Evolutionary conservation across 2,888 invertebrate species (phyloP), one percentile per base, ranked within the genome.

Genomic region (Drosophila mimica): DNA sequence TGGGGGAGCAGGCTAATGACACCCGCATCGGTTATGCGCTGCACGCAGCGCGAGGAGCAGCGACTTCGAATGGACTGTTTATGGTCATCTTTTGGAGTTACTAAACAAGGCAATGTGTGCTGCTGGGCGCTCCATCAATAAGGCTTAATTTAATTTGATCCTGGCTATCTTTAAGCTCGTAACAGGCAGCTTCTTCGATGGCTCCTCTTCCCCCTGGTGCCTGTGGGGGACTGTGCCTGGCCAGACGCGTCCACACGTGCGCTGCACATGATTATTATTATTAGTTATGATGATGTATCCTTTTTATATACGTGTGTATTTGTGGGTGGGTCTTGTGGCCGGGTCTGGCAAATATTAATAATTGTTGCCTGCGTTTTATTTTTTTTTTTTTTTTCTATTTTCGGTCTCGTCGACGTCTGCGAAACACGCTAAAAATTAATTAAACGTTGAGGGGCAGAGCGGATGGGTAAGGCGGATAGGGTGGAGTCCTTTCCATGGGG

Each of bases 351-450:
- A 86, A 86, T 90, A 86, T 86, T 86, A 86, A 86, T 90, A 86
- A 86, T 81, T 90, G 90, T 86, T 90, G 86, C 73, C 83, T 51
- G 40, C 38, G 2, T 61, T 38, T 52, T 68, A 61, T 76, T 79
- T 80, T 76, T 78, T 61, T 38, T 52, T 68, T 63, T 76, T 79
- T 80, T 76, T 78, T 76, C 68, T 79, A 77, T 79, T 81, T 78
- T 66, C 69, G 60, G 65, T 62, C 65, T 59, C 25, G 73, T 60
- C 75, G 79, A 76, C 76, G 81, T 77, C 77, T 76, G 83, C 71
- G 82, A 70, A 90, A 86, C 91, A 91, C 88, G 87, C 87, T 89
- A 88, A 88, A 88, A 88, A 88, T 88, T 88, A 88, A 88, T 88
- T 88, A 88, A 89, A 91, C 86, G 91, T 82, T 80, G 81, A 79